phyloP scores from a whole-genome alignment of 2,797 vertebrate genomes.

The Tauraco hartlaubi region DNA sequence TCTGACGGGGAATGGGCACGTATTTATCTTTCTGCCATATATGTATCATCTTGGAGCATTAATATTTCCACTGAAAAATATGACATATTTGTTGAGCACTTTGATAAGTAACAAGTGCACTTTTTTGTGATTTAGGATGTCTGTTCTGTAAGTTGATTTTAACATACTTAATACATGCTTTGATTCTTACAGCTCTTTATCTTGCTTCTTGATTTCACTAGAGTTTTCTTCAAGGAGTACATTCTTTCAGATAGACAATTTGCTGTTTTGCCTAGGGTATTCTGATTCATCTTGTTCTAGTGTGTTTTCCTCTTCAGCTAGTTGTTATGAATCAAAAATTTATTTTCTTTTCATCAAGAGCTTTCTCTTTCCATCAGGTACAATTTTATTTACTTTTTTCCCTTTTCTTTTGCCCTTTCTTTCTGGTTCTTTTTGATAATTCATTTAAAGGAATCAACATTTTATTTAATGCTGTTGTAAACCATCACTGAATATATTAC shows the following conservation, averaged over 20 bases:
- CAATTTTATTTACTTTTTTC: constrained; percentile 53
- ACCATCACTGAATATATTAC: background rate
- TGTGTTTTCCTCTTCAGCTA: constrained; percentile 67
- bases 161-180: constrained; percentile 69
- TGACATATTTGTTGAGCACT: background rate
- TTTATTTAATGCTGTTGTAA: constrained; percentile 1
- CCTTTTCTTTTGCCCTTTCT: background rate
- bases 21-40: background rate
- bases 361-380: background rate
- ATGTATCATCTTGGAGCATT: background rate
- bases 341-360: constrained; percentile 67
- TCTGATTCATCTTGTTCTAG: constrained; percentile 76
- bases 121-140: constrained; percentile 63
- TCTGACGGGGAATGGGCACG: background rate
- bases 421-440: constrained; percentile 7
- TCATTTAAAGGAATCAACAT: background rate
- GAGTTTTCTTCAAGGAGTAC: constrained; percentile 65
- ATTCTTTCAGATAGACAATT: constrained; percentile 53
- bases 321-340: constrained; percentile 54
- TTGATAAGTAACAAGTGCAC: constrained; percentile 45
- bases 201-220: constrained; percentile 63
- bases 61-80: background rate
- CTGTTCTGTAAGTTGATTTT: constrained; percentile 67
- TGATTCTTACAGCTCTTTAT: constrained; percentile 74
- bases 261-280: constrained; percentile 73